These are phyloP conservation scores for Coreoperca whiteheadi DNA, from an alignment of 2,113 vertebrate species.

Conservation along the genomic window DNA sequence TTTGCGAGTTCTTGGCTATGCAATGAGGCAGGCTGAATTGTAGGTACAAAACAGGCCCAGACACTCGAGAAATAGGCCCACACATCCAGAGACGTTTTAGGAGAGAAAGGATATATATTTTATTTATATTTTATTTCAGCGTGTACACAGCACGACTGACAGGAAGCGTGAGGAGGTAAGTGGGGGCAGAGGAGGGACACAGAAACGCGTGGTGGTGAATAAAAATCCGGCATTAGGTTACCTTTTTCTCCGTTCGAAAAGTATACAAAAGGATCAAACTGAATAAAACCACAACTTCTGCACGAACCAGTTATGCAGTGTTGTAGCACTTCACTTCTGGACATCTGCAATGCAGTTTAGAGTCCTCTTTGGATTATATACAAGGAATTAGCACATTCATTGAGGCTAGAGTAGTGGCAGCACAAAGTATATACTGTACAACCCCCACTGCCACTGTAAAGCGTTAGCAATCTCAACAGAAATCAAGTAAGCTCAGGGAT, in stretches of 20 bases:
- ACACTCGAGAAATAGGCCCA: slow-evolving; percentile 29
- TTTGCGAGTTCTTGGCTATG: slow-evolving; percentile 43
- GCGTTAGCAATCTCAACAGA: slow-evolving; percentile 2
- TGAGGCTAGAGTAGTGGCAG: slow-evolving; percentile 24
- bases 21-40: slow-evolving; percentile 32
- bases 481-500: slow-evolving; percentile 37
- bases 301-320: background rate
- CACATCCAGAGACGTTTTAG: slow-evolving; percentile 11
- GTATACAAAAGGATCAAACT: slow-evolving; percentile 26
- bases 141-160: background rate
- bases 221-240: background rate
- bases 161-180: slow-evolving; percentile 12
- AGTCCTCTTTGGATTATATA: slow-evolving; percentile 29
- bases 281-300: slow-evolving; percentile 11
- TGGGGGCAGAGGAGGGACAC: background rate
- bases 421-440: slow-evolving; percentile 16
- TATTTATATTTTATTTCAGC: slow-evolving; percentile 46
- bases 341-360: slow-evolving; percentile 15
- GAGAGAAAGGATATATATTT: slow-evolving; percentile 32
- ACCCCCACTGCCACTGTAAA: slow-evolving; percentile 7
- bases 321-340: slow-evolving; percentile 11
- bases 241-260: slow-evolving; percentile 15
- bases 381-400: slow-evolving; percentile 34
- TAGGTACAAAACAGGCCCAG: slow-evolving; percentile 23
- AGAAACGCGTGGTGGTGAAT: background rate